phyloP scores from a whole-genome alignment of 2,113 vertebrate species.

The Hylia prasina region DNA sequence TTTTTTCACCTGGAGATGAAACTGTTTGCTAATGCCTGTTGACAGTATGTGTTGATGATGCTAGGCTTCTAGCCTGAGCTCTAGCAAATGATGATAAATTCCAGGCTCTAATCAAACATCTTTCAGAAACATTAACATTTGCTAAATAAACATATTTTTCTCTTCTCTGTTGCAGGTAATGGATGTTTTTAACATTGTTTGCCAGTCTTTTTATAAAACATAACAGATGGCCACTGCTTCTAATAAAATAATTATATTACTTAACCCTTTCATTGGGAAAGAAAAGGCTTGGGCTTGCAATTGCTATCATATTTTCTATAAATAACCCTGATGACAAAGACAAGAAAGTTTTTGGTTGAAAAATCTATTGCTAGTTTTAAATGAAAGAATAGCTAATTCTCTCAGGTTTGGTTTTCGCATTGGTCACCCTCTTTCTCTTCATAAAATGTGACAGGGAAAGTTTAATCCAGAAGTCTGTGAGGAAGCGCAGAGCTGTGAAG shows the following conservation, averaged over 20 bases:
- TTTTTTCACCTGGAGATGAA: neutral
- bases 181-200: neutral
- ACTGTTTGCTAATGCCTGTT: neutral
- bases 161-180: neutral
- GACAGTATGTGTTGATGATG: neutral
- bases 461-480: neutral
- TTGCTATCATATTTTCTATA: neutral
- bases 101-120: neutral
- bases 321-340: neutral
- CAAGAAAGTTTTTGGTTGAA: neutral
- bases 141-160: conserved; percentile 3
- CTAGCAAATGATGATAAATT: neutral
- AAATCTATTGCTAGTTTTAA: neutral
- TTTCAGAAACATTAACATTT: conserved; percentile 25
- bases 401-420: neutral
- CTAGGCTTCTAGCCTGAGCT: neutral
- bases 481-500: neutral
- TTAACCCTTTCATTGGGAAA: neutral
- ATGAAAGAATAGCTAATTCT: neutral
- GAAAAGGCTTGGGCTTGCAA: neutral
- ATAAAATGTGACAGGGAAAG: neutral
- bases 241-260: neutral
- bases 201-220: neutral
- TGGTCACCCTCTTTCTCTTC: neutral
- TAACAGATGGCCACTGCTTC: neutral